These are phyloP conservation scores for Brachionus rotundiformis DNA, from an alignment of 1,140 invertebrate genomes.

Conservation along the genomic window DNA sequence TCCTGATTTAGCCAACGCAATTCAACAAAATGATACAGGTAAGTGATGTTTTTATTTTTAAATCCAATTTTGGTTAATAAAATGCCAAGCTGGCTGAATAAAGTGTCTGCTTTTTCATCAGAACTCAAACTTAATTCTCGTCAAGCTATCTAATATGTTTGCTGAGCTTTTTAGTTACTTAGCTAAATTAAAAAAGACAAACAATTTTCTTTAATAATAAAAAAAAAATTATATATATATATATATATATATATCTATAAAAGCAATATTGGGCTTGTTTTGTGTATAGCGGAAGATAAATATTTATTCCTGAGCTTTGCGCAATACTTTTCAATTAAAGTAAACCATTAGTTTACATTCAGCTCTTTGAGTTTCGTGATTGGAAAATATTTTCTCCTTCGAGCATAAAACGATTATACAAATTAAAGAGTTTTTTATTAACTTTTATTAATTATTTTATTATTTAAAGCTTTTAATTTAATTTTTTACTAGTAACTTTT, in stretches of 20 bases:
- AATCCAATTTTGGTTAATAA: not conserved
- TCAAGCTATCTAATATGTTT: constrained; percentile 22
- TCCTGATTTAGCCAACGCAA: constrained; percentile 48
- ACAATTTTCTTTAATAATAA: not conserved
- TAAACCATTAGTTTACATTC: not conserved
- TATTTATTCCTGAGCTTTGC: constrained; percentile 1
- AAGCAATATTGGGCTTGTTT: not conserved
- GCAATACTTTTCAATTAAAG: not conserved
- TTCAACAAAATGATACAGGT: constrained; percentile 44
- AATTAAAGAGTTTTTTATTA: not conserved
- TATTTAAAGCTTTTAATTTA: too few species aligned
- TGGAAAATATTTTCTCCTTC: not conserved
- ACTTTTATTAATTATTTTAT: not conserved
- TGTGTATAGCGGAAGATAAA: constrained; percentile 16
- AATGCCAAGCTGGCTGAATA: not conserved
- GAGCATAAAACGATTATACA: not conserved
- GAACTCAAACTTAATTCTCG: not conserved
- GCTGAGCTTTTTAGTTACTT: constrained; percentile 7
- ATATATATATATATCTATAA: too few species aligned
- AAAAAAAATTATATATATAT: too few species aligned
- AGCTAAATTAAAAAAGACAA: constrained; percentile 28
- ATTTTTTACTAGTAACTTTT: too few species aligned
- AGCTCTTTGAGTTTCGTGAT: not conserved
- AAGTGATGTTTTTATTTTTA: not conserved
- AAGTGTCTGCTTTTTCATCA: not conserved